Evolutionary conservation across 2,113 vertebrate species (phyloP).

Genomic region (Tauraco erythrolophus): DNA sequence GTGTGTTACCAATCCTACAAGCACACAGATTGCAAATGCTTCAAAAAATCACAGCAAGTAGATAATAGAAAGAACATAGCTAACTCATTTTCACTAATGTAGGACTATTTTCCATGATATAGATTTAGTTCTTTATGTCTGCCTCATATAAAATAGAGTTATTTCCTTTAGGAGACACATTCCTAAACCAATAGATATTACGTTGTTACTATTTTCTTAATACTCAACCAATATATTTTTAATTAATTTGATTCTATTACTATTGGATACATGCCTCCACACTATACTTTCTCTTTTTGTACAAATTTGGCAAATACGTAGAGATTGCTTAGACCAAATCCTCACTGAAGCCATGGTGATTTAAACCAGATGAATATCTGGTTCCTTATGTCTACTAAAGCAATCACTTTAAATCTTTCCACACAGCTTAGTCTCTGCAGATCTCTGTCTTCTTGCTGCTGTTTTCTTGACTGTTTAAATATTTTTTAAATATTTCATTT

Average conservation of each 20-base stretch:
- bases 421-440: not conserved
- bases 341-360: not conserved
- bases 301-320: not conserved
- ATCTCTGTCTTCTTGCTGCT: not conserved
- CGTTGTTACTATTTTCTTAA: not conserved
- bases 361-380: slow-evolving; percentile 1
- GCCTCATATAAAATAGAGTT: not conserved
- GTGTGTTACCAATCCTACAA: not conserved
- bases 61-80: not conserved
- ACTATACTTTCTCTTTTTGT: not conserved
- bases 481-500: not conserved
- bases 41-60: not conserved
- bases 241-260: not conserved
- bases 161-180: not conserved
- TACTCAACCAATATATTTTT: not conserved
- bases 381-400: not conserved
- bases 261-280: not conserved
- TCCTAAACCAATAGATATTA: not conserved
- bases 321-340: not conserved
- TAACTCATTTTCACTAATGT: not conserved
- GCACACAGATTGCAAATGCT: not conserved
- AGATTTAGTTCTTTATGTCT: not conserved
- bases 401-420: not conserved
- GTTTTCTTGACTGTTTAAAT: not conserved
- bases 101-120: not conserved